Evolutionary conservation across 2,888 invertebrate genomes (phyloP).

Genomic region (Portevinia maculata): DNA sequence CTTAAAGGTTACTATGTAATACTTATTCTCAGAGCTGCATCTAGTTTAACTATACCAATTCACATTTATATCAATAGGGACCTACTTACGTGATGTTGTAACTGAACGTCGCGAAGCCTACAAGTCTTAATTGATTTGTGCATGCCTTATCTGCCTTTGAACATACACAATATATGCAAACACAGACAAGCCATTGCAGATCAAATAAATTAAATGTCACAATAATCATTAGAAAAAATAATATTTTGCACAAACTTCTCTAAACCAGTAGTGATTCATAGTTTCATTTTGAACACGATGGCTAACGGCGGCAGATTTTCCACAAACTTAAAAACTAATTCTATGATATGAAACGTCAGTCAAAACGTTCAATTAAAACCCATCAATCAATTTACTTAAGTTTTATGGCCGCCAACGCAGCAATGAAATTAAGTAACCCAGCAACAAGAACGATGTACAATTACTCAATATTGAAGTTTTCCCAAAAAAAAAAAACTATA

Average conservation of each 20-base stretch:
- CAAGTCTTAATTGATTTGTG: background rate
- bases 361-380: slow-evolving; percentile 55
- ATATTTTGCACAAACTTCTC: too few species aligned
- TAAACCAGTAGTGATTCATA: too few species aligned
- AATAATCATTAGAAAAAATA: too few species aligned
- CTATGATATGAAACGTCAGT: slow-evolving; percentile 19
- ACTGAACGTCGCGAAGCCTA: background rate
- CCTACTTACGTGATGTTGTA: background rate
- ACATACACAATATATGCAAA: too few species aligned
- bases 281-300: background rate
- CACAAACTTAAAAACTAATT: slow-evolving; percentile 1
- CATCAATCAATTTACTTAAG: slow-evolving; percentile 60
- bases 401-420: background rate
- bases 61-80: background rate
- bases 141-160: slow-evolving; percentile 16
- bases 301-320: background rate
- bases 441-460: background rate
- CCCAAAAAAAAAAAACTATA: background rate
- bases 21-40: too few species aligned
- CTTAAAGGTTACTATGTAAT: too few species aligned
- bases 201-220: slow-evolving; percentile 15
- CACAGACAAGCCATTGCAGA: slow-evolving; percentile 19
- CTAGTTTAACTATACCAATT: too few species aligned
- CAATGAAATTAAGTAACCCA: background rate
- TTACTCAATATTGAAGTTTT: background rate